phyloP scores from a whole-genome alignment of 2,888 invertebrate genomes.

The Hirtodrosophila confusa region DNA sequence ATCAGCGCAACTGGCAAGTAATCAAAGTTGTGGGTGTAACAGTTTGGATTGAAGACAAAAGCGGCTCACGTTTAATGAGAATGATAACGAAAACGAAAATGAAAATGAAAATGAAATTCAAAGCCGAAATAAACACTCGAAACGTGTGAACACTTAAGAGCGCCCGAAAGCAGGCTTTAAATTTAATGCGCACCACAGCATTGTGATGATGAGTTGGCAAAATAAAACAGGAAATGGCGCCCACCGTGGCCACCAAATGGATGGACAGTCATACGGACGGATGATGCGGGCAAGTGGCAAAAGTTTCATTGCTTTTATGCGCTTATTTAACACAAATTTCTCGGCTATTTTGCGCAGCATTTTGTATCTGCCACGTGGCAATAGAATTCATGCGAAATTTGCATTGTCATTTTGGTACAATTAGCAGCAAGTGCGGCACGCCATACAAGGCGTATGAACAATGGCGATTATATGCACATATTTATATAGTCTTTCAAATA shows the following conservation, averaged over 20 bases:
- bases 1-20: conserved; percentile 36
- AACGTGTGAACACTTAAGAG: conserved; percentile 44
- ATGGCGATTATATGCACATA: conserved; percentile 22
- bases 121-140: conserved; percentile 46
- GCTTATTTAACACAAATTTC: conserved; percentile 76
- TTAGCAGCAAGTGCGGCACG: conserved; percentile 51
- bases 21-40: conserved; percentile 41
- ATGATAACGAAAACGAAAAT: conserved; percentile 16
- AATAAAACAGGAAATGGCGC: conserved; percentile 55
- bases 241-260: conserved; percentile 23
- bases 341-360: conserved; percentile 59
- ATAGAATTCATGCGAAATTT: conserved; percentile 49
- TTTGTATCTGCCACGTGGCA: conserved; percentile 42
- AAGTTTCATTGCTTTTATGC: conserved; percentile 71
- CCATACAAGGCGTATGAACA: conserved; percentile 46
- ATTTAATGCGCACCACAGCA: conserved; percentile 42
- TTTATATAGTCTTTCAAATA: conserved; percentile 1
- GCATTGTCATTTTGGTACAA: conserved; percentile 71
- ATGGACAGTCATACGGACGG: conserved; percentile 10
- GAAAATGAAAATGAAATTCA: conserved; percentile 37
- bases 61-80: conserved; percentile 30
- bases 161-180: conserved; percentile 48
- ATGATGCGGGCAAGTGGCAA: conserved; percentile 57
- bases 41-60: conserved; percentile 45
- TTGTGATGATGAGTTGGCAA: conserved; percentile 63